These are phyloP conservation scores for Oceanites oceanicus DNA, from an alignment of 2,113 vertebrate genomes.

Conservation along the genomic window DNA sequence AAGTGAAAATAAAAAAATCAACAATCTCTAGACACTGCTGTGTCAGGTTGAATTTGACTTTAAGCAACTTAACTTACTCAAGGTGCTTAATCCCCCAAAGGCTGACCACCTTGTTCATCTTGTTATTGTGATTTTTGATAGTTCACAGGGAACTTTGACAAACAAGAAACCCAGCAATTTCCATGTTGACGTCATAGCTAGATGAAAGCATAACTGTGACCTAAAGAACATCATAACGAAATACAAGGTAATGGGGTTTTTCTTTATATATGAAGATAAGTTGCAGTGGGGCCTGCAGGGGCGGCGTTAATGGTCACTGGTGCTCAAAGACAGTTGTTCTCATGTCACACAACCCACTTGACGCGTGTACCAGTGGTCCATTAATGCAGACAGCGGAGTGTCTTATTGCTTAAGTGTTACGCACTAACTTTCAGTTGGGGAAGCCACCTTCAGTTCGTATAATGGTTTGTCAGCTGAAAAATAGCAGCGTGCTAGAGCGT, in stretches of 20 bases:
- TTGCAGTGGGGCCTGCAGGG: background rate
- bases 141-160: background rate
- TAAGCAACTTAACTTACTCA: background rate
- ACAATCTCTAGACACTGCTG: fast-evolving
- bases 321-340: constrained; percentile 26
- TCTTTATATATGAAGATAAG: background rate
- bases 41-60: background rate
- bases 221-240: background rate
- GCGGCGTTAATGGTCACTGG: background rate
- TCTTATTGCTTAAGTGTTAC: background rate
- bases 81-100: background rate
- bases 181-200: background rate
- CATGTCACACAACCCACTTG: constrained; percentile 15
- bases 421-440: background rate
- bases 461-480: constrained; percentile 29
- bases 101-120: background rate
- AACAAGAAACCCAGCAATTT: background rate
- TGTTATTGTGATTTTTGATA: background rate
- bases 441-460: constrained; percentile 34
- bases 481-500: background rate
- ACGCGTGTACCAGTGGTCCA: background rate
- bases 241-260: background rate
- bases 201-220: background rate
- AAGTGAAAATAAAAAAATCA: background rate
- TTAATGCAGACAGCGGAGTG: background rate